These are phyloP conservation scores for Tetrapedia diversipes DNA, from an alignment of 2,888 invertebrate genomes.

Conservation along the genomic window DNA sequence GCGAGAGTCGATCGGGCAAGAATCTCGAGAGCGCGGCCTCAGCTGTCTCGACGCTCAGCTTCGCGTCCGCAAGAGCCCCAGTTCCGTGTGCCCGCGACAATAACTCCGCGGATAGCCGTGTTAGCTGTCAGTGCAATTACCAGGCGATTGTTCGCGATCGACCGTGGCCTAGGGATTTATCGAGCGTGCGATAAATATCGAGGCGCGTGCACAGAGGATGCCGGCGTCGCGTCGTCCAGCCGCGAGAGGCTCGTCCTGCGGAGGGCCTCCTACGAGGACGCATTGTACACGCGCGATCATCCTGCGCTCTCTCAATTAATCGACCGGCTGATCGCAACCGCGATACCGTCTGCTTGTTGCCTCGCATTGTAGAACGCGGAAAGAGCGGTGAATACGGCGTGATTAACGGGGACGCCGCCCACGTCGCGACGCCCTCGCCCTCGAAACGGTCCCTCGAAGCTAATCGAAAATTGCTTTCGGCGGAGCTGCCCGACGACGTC, in stretches of 20 bases:
- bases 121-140: slow-evolving; percentile 50
- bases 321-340: slow-evolving; percentile 64
- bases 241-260: slow-evolving; percentile 19
- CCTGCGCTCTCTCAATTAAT: slow-evolving; percentile 69
- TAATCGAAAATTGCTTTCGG: slow-evolving; percentile 35
- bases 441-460: slow-evolving; percentile 35
- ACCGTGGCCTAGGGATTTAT: slow-evolving; percentile 56
- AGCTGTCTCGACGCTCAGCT: neutral
- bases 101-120: slow-evolving; percentile 25
- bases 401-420: slow-evolving; percentile 51
- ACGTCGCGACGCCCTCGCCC: slow-evolving; percentile 49
- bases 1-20: neutral
- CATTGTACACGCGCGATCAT: slow-evolving; percentile 62
- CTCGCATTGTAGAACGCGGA: slow-evolving; percentile 41
- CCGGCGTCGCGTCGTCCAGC: slow-evolving; percentile 23
- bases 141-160: slow-evolving; percentile 46
- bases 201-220: slow-evolving; percentile 34
- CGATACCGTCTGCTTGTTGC: slow-evolving; percentile 64
- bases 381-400: slow-evolving; percentile 60
- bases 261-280: slow-evolving; percentile 52
- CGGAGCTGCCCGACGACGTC: neutral
- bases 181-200: slow-evolving; percentile 61
- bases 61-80: neutral
- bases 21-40: neutral
- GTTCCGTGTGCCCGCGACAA: neutral